phyloP scores from a whole-genome alignment of 2,797 vertebrate species.

The Columba guinea region DNA sequence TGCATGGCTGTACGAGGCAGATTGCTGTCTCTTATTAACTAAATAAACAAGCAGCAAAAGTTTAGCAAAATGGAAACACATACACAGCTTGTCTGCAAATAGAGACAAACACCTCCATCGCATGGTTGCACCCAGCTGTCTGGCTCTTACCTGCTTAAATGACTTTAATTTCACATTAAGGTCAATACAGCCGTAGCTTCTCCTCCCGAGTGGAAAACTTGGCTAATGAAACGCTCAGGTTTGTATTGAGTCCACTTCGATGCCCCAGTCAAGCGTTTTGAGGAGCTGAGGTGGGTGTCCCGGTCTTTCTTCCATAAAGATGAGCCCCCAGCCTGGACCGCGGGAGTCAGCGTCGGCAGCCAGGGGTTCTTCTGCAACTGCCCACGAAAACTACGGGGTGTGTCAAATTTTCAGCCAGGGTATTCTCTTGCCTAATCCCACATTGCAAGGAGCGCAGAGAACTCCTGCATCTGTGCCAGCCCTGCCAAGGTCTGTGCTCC shows the following conservation, averaged over 20 bases:
- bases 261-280: rapidly evolving
- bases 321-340: background rate
- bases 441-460: rapidly evolving
- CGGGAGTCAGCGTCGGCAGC: rapidly evolving
- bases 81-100: constrained; percentile 55
- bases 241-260: background rate
- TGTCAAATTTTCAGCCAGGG: background rate
- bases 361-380: background rate
- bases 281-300: background rate
- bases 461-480: background rate
- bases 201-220: constrained; percentile 28
- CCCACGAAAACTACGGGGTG: background rate
- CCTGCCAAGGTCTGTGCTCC: background rate
- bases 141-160: constrained; percentile 54
- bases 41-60: constrained; percentile 61
- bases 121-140: constrained; percentile 59
- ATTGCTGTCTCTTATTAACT: constrained; percentile 55
- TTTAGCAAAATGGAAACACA: constrained; percentile 43
- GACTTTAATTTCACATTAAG: constrained; percentile 45
- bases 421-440: background rate
- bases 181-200: background rate
- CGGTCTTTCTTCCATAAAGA: rapidly evolving
- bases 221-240: constrained; percentile 3
- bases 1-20: background rate
- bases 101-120: constrained; percentile 26